Evolutionary conservation across 2,888 invertebrate genomes (phyloP).

Genomic region (Heliconius cydno): DNA sequence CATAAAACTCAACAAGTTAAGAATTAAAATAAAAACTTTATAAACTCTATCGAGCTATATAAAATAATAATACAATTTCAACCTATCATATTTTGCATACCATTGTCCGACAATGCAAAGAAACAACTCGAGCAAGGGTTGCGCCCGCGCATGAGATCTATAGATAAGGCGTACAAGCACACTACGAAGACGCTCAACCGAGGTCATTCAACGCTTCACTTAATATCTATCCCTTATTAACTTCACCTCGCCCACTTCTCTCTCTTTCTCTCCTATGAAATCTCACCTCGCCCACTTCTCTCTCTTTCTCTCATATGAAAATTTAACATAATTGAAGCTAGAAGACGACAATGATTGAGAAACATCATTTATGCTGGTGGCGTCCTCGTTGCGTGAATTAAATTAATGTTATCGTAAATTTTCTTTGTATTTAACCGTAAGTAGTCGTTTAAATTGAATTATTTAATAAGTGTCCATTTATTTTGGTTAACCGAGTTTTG

Average conservation of each 20-base stretch:
- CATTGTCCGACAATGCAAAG: constrained; percentile 42
- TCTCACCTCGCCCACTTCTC: constrained; percentile 54
- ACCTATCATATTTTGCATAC: constrained; percentile 43
- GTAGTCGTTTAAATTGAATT: background rate
- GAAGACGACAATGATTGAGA: constrained; percentile 64
- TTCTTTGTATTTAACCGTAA: constrained; percentile 24
- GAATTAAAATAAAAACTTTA: background rate
- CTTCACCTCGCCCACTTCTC: constrained; percentile 53
- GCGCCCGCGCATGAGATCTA: constrained; percentile 71
- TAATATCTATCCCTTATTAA: constrained; percentile 73
- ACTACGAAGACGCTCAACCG: constrained; percentile 66
- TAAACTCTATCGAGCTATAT: background rate
- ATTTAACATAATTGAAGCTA: constrained; percentile 64
- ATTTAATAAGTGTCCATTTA: background rate
- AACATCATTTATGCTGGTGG: constrained; percentile 58
- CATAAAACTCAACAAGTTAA: too few relatives aligned
- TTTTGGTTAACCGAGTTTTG: too few relatives aligned
- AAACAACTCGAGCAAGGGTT: constrained; percentile 58
- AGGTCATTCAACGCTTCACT: constrained; percentile 76
- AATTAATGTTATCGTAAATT: constrained; percentile 62
- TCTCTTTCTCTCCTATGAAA: constrained; percentile 65
- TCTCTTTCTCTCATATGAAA: constrained; percentile 67
- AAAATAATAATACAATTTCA: constrained; percentile 33
- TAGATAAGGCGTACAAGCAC: constrained; percentile 68
- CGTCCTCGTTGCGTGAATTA: constrained; percentile 63